Evolutionary conservation across 53 echinoderm and acorn worm species (phyloP).

Genomic region (Paracentrotus lividus): DNA sequence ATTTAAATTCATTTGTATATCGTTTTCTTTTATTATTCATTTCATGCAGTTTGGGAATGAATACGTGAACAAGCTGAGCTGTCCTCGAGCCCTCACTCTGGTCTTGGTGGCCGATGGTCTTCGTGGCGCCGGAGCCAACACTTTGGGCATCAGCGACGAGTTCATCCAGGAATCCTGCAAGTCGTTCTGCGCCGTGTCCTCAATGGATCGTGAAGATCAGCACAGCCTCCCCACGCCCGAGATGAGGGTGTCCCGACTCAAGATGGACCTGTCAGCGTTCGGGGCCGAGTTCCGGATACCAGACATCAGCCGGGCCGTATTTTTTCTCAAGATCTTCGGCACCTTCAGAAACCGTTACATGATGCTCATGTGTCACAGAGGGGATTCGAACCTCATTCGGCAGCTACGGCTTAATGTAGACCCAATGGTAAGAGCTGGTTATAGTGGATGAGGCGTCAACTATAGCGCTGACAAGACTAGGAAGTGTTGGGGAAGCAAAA

Average conservation of each 20-base stretch:
- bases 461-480: too few species aligned
- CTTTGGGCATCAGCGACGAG: constrained; percentile 91
- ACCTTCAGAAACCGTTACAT: constrained; percentile 92
- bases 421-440: constrained; percentile 82
- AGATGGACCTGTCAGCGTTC: constrained; percentile 95
- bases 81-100: constrained; percentile 76
- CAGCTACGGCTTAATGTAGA: constrained; percentile 93
- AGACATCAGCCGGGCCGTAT: constrained; percentile 87
- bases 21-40: too few species aligned
- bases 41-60: constrained; percentile 83
- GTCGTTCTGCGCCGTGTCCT: constrained; percentile 89
- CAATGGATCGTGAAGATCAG: constrained; percentile 85
- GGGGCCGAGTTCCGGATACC: constrained; percentile 93
- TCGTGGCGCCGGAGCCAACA: constrained; percentile 77
- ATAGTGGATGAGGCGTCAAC: too few species aligned
- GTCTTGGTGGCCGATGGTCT: constrained; percentile 90
- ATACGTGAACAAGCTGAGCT: constrained; percentile 77
- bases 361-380: constrained; percentile 85
- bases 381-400: constrained; percentile 90
- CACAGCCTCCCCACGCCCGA: constrained; percentile 92
- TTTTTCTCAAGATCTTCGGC: constrained; percentile 96
- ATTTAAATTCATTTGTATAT: too few species aligned
- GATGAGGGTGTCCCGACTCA: constrained; percentile 81
- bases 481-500: too few species aligned
- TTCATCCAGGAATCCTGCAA: constrained; percentile 89